A percentile compares a stretch with the other conserved stretches of the same genome.
Conservation (phyloP, 2,797 vertebrate genomes). For the Lepus oiostolus region DNA sequence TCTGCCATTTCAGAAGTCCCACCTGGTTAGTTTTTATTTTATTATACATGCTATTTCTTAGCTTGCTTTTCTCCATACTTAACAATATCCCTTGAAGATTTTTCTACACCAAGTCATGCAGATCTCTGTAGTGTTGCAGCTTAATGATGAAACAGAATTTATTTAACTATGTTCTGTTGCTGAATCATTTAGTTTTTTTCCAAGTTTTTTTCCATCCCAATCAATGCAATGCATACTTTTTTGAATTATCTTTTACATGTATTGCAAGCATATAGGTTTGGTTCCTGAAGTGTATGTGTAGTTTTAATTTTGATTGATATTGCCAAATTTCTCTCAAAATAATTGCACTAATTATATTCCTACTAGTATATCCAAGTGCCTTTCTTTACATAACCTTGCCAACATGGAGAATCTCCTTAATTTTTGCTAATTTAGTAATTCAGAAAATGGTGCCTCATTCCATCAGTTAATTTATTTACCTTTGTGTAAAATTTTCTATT, state of each 20-base stretch:
- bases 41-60: background rate
- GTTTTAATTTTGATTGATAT: background rate
- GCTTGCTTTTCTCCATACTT: background rate
- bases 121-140: constrained; percentile 48
- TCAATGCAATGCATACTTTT: background rate
- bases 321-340: background rate
- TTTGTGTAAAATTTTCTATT: background rate
- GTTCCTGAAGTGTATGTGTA: constrained; percentile 4
- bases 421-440: constrained; percentile 36
- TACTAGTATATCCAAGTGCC: background rate
- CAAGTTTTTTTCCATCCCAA: background rate
- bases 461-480: constrained; percentile 37
- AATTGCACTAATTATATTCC: background rate
- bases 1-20: background rate
- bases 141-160: constrained; percentile 9
- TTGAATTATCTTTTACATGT: background rate
- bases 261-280: constrained; percentile 1
- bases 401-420: constrained; percentile 9
- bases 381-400: background rate
- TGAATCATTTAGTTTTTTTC: background rate
- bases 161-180: background rate
- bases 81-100: background rate
- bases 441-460: constrained; percentile 11
- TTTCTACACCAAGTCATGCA: constrained; percentile 26
- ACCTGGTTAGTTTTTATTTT: constrained; percentile 23